Evolutionary conservation across 2,888 invertebrate genomes (phyloP), one percentile per base, ranked within the genome.

Genomic region (Dioctria linearis): DNA sequence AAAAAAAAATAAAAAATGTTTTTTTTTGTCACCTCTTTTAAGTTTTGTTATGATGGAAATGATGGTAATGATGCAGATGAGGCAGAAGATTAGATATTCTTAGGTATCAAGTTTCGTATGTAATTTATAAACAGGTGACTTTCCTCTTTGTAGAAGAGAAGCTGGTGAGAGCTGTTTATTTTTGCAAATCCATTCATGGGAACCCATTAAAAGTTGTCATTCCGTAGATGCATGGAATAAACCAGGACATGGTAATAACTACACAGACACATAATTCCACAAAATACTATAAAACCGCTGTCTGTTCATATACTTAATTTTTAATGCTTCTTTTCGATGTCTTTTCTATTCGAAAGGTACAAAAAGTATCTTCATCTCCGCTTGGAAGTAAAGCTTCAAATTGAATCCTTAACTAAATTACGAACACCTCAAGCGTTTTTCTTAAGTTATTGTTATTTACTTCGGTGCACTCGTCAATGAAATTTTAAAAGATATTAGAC

Each of bases 71-170:
- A 8, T n/a, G 13, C 11, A 61, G 61, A 61, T 61, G 4, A 61
- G 37, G 61, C 61, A 61, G 39, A 39, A 61, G 61, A 61, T 61
- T 61, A 61, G 61, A 39, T 8, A 61, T 37, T 37, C 8, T 54
- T 39, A 6, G 61, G 61, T 61, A 11, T 61, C 25, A 40, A 37
- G 11, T 61, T 61, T 61, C 61, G 25, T 39, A n/a, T 39, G 39
- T 37, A 25, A 61, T 61, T 61, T 11, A 61, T 61, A 61, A 61
- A n/a, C 61, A 61, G 61, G 61, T 61, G 61, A 61, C 61, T 61
- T 25, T 61, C 25, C 11, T 57, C 11, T 6, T 8, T 46, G 46
- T 46, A 46, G 46, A 5, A 2, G 46, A 46, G 25, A 25, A 25
- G 25, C 25, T 25, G 25, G 25, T 25, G 25, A 25, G 25, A 25